Evolutionary conservation across 2,113 vertebrate genomes (phyloP).

Genomic region (Apteryx owenii): DNA sequence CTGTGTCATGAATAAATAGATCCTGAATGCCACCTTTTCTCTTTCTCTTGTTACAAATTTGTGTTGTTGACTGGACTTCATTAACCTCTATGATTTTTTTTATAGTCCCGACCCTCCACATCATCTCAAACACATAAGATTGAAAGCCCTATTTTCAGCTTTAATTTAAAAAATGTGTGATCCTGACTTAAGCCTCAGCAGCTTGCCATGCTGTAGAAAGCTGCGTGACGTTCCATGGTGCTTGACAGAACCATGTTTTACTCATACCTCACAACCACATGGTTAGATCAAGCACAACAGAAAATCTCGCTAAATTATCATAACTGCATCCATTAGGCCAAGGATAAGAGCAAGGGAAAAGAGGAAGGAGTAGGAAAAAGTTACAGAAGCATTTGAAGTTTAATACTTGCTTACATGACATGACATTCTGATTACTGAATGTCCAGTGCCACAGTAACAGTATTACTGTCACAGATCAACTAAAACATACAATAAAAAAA

Average conservation of each 20-base stretch:
- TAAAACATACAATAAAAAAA: constrained; percentile 41
- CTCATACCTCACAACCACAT: constrained; percentile 99
- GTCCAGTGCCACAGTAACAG: constrained; percentile 72
- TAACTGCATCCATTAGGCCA: constrained; percentile 94
- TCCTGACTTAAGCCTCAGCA: constrained; percentile 85
- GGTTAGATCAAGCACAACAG: constrained; percentile 99
- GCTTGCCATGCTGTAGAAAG: constrained; percentile 96
- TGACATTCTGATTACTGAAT: constrained; percentile 77
- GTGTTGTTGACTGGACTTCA: constrained; percentile 37
- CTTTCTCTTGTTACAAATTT: constrained; percentile 40
- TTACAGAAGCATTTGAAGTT: constrained; percentile 61
- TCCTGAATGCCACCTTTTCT: constrained; percentile 65
- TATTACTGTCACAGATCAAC: constrained; percentile 70
- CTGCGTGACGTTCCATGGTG: constrained; percentile 99
- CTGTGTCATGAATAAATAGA: constrained; percentile 65
- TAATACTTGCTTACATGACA: constrained; percentile 74
- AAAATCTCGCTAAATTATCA: constrained; percentile 95
- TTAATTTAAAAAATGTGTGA: constrained; percentile 71
- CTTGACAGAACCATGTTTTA: constrained; percentile 99
- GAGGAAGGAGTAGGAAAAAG: constrained; percentile 69
- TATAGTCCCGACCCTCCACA: constrained; percentile 59
- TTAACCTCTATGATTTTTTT: constrained; percentile 55
- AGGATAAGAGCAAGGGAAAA: constrained; percentile 81
- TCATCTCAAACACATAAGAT: constrained; percentile 63
- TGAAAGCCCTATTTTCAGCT: constrained; percentile 70